These are phyloP conservation scores for Macaria liturata DNA, from an alignment of 2,888 invertebrate genomes.

Conservation along the genomic window DNA sequence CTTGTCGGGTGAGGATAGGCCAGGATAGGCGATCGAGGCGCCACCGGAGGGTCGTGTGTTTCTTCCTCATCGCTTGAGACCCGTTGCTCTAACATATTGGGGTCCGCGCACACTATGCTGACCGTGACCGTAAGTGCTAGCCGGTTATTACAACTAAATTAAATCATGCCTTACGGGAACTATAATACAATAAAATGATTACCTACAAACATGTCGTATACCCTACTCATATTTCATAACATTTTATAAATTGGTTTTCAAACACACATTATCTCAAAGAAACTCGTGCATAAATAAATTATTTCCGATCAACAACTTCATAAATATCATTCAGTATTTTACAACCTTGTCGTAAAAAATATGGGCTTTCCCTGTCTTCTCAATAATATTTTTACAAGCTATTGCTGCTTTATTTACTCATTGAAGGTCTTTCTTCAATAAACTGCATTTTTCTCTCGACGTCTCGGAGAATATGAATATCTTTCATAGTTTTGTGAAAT, in stretches of 20 bases:
- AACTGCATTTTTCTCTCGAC: conserved; percentile 10
- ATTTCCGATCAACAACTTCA: conserved; percentile 17
- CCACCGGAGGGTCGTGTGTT: no score
- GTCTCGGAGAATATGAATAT: conserved; percentile 3
- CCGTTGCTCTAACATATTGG: no score
- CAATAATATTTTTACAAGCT: conserved; percentile 22
- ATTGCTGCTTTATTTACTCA: conserved; percentile 12
- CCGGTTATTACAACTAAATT: no score
- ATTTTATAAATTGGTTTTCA: not conserved
- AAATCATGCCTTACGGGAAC: no score
- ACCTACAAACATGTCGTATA: no score
- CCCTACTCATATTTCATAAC: no score
- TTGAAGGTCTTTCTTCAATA: conserved; percentile 13
- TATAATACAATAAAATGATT: not conserved
- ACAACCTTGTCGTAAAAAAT: conserved; percentile 22
- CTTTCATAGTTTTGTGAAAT: no score
- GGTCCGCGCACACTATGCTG: no score
- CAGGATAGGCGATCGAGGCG: no score
- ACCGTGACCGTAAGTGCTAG: no score
- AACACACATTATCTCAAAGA: conserved; percentile 1
- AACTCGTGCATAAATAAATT: conserved; percentile 10
- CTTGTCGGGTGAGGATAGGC: no score
- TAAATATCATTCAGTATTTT: conserved; percentile 23
- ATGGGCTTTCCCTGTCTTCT: conserved; percentile 18
- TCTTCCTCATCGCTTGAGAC: no score